Conservation (phyloP, 2,888 invertebrate species). For the Danaus chrysippus region DNA sequence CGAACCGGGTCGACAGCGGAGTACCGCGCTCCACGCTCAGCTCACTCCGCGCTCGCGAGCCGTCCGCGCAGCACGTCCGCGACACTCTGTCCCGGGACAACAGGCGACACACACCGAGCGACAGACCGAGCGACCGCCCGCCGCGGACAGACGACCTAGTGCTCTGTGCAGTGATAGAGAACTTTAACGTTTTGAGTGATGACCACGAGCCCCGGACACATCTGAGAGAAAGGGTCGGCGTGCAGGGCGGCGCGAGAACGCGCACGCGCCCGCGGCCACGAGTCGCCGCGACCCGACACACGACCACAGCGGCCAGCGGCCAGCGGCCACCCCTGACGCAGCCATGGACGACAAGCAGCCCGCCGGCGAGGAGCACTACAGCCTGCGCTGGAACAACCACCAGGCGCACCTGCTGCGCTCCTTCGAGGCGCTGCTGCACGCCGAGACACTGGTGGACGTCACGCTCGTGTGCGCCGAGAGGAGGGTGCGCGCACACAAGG, state of each 20-base stretch:
- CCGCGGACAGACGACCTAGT: constrained; percentile 27
- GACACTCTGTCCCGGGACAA: constrained; percentile 52
- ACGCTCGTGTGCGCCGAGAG: constrained; percentile 93
- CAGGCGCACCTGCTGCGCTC: constrained; percentile 92
- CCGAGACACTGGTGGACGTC: constrained; percentile 92
- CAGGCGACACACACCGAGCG: constrained; percentile 40
- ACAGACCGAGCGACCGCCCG: no score
- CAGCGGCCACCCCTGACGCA: no score
- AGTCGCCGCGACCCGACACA: constrained; percentile 52
- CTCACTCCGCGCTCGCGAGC: constrained; percentile 58
- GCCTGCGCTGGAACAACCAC: constrained; percentile 96
- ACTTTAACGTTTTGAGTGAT: constrained; percentile 51
- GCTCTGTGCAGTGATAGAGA: constrained; percentile 51
- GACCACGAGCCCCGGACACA: constrained; percentile 59
- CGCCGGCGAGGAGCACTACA: constrained; percentile 88
- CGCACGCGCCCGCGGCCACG: constrained; percentile 58
- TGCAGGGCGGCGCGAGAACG: constrained; percentile 66
- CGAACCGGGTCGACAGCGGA: constrained; percentile 51
- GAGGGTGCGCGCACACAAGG: constrained; percentile 93
- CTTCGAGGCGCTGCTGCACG: constrained; percentile 92
- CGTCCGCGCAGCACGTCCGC: constrained; percentile 56
- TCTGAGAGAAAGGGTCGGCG: constrained; percentile 72
- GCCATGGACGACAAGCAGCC: constrained; percentile 72
- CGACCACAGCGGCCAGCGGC: constrained; percentile 56
- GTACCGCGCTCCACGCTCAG: constrained; percentile 54